Base-by-base conservation (phyloP, 2,888 invertebrate genomes). In the Drosophila ustulata region DNA sequence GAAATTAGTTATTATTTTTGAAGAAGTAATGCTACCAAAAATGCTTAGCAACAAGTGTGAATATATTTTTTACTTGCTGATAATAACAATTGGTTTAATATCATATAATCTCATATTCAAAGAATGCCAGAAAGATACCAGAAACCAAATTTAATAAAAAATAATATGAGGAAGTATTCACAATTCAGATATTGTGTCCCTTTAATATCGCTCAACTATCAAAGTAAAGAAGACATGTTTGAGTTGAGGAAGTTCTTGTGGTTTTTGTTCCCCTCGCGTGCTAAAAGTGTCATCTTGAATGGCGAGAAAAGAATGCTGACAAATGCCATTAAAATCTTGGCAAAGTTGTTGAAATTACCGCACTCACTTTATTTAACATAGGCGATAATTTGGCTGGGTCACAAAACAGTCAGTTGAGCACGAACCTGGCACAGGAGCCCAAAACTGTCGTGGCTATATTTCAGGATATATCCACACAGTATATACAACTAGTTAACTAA, bases 301-400 rank as follows among this genome's bases (percentile, higher is more conserved):
- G 37, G 34, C 37, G 25, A 56, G 11, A 41, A 26, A 55, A 30
- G 52, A 49, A 4, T 53, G 50, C 47, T 41, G 4, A 25, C 25
- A 46, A 11, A 9, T 26, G 41, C 9, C 9, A 11, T 26, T n/a
- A 28, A 37, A 67, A 51, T 70, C 53, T 62, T 68, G 28, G n/a
- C 56, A 62, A 66, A 71, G 63, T 72, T 74, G 65, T 71, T 55
- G 39, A 61, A 71, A 64, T 57, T 76, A 51, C 70, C 67, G 66
- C 75, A 75, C 32, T 53, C 66, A 78, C 57, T 37, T 32, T 52
- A 45, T 34, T 70, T 52, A 50, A 56, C 28, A 46, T 49, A 50
- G 71, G 67, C 72, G 71, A 59, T 71, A 74, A 82, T 74, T 79
- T 72, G 66, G 71, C 56, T 62, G 61, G 63, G 73, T 74, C 78